phyloP scores from a whole-genome alignment of 2,888 invertebrate genomes.

The Lepidochrysops patricia region DNA sequence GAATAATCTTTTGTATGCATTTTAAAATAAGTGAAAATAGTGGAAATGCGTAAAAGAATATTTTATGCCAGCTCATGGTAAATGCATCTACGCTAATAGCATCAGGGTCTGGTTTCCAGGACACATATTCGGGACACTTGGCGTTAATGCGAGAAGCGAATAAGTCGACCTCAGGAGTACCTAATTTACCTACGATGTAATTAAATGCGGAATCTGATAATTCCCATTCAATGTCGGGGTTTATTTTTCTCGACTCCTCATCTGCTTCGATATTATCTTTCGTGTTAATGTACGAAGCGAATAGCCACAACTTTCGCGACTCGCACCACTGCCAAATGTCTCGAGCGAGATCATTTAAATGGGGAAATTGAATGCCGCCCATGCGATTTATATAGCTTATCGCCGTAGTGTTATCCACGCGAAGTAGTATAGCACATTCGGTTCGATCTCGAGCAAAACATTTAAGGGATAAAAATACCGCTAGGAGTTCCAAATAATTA shows the following conservation, averaged over 20 bases:
- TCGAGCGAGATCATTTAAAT: background rate
- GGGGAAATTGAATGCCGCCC: background rate
- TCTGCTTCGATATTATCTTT: background rate
- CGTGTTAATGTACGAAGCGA: background rate
- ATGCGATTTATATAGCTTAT: background rate
- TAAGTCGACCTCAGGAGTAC: constrained; percentile 8
- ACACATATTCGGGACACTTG: constrained; percentile 17
- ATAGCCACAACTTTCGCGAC: background rate
- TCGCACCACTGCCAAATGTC: background rate
- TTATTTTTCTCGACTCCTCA: background rate
- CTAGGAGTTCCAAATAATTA: background rate
- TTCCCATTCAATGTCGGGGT: background rate
- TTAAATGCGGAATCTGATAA: background rate
- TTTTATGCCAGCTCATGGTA: constrained; percentile 13
- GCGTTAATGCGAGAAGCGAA: constrained; percentile 21
- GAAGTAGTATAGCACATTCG: background rate
- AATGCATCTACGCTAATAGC: constrained; percentile 17
- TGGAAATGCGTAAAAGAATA: constrained; percentile 14
- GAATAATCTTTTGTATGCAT: background rate
- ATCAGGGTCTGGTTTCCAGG: constrained; percentile 8
- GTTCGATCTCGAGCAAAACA: background rate
- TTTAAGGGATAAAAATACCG: background rate
- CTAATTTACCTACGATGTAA: background rate
- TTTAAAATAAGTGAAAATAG: constrained; percentile 19
- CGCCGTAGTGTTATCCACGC: constrained; percentile 2